These are phyloP conservation scores for Silurus meridionalis DNA, from an alignment of 2,113 vertebrate genomes.

Conservation along the genomic window DNA sequence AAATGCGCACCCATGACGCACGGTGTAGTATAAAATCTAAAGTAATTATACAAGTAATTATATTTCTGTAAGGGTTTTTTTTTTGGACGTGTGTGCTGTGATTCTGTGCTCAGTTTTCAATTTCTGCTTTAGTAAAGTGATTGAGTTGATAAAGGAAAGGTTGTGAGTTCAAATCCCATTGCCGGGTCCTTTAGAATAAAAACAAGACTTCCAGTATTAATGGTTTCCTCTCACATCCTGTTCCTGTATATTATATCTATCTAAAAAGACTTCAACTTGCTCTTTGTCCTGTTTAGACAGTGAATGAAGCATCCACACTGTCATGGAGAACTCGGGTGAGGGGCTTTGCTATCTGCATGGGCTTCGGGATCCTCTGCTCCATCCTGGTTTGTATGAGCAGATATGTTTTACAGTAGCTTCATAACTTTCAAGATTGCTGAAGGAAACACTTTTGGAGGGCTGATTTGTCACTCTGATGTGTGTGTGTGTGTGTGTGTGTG, in stretches of 20 bases:
- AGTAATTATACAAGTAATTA: no score
- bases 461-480: background rate
- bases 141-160: background rate
- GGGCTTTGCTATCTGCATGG: slow-evolving; percentile 74
- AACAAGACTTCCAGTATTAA: no score
- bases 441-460: background rate
- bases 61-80: no score
- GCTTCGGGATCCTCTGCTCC: slow-evolving; percentile 66
- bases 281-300: slow-evolving; percentile 52
- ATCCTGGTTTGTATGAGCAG: slow-evolving; percentile 64
- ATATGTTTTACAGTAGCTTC: background rate
- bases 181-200: no score
- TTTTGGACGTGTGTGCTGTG: background rate
- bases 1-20: background rate
- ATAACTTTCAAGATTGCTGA: background rate
- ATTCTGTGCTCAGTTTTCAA: no score
- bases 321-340: slow-evolving; percentile 72
- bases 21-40: no score
- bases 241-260: background rate
- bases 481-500: no score
- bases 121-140: background rate
- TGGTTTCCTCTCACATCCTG: background rate
- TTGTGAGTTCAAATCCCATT: background rate
- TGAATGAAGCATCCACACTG: slow-evolving; percentile 72
- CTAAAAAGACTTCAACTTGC: background rate